Percentiles rank a stretch among this genome's conserved stretches.
Evolutionary conservation across 2,113 vertebrate genomes (phyloP).

Genomic region (Python bivittatus): DNA sequence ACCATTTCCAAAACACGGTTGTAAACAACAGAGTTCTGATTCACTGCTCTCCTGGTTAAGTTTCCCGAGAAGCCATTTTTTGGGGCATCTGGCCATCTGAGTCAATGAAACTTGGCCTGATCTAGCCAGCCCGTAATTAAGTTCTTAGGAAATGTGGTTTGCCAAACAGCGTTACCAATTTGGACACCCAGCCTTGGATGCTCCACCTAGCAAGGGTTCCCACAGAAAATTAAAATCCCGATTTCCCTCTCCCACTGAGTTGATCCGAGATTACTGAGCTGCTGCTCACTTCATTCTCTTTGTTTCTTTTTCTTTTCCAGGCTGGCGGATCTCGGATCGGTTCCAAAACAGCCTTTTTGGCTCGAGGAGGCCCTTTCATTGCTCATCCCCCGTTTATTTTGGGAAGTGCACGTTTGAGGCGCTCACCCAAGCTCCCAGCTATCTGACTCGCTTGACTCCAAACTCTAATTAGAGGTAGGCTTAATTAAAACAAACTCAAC

Average conservation of each 20-base stretch:
- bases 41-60: no score
- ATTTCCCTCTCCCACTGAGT: neutral
- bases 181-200: neutral
- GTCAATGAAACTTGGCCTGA: neutral
- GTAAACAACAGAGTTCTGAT: no score
- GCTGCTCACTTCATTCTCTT: neutral
- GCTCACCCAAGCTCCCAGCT: neutral
- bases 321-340: neutral
- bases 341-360: no score
- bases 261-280: neutral
- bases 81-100: neutral
- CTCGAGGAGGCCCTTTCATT: no score
- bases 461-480: neutral
- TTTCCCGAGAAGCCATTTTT: no score
- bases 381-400: neutral
- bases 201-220: neutral
- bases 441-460: neutral
- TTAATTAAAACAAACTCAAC: slow-evolving; percentile 7
- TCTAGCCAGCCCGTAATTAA: neutral
- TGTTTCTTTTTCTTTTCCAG: no score
- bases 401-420: neutral
- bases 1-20: no score
- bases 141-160: no score
- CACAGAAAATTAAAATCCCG: no score
- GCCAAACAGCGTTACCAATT: neutral